Evolutionary conservation across 1,140 invertebrate genomes (phyloP).

Genomic region (Cardiocondyla obscurior): DNA sequence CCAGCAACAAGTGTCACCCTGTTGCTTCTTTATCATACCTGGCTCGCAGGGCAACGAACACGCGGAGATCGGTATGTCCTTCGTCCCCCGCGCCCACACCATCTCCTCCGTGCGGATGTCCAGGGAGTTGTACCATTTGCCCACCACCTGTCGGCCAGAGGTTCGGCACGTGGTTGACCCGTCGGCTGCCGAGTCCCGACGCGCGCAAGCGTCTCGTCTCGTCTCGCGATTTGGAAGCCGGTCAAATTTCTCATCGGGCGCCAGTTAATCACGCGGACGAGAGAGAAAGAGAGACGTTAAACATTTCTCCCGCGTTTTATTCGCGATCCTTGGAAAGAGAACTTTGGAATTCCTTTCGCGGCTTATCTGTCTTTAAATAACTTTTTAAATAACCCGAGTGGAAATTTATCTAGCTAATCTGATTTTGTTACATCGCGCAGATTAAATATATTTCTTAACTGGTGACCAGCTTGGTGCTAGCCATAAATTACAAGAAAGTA

Average conservation of each 20-base stretch:
- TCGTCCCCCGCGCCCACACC: slow-evolving; percentile 85
- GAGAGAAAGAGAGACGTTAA: background rate
- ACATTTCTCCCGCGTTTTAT: no score
- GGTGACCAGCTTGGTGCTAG: no score
- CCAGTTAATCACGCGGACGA: background rate
- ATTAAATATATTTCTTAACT: no score
- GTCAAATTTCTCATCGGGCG: background rate
- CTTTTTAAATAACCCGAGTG: no score
- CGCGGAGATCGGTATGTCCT: slow-evolving; percentile 86
- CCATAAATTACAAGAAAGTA: no score
- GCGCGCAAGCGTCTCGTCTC: slow-evolving; percentile 18
- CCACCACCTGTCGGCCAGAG: slow-evolving; percentile 84
- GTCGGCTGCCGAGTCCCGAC: background rate
- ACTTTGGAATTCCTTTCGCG: background rate
- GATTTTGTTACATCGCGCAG: no score
- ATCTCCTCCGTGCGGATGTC: slow-evolving; percentile 85
- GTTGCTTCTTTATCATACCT: slow-evolving; percentile 90
- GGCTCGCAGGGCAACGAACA: slow-evolving; percentile 88
- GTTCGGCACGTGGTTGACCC: slow-evolving; percentile 16
- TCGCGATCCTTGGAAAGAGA: no score
- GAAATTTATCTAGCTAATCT: no score
- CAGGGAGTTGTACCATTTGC: slow-evolving; percentile 87
- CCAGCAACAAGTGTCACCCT: slow-evolving; percentile 90
- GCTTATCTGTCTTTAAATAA: background rate
- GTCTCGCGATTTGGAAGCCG: slow-evolving; percentile 23